These are phyloP conservation scores for Heliconius aoede DNA, from an alignment of 2,888 invertebrate genomes.

Conservation along the genomic window DNA sequence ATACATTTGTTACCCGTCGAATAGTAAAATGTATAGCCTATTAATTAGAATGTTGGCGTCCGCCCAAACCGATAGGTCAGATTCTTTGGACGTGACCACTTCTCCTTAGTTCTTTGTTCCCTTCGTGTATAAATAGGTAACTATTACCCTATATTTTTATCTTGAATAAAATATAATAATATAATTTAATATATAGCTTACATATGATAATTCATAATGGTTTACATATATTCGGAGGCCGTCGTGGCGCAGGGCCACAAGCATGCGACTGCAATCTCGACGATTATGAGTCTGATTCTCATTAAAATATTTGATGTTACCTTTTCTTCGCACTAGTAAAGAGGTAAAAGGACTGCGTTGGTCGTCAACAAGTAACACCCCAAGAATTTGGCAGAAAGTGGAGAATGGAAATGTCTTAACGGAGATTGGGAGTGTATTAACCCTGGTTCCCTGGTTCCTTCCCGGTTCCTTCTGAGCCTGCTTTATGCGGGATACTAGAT, in stretches of 20 bases:
- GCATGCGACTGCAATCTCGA: not conserved
- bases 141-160: not conserved
- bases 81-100: slow-evolving; percentile 49
- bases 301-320: not conserved
- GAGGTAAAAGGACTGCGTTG: no score
- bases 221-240: not conserved
- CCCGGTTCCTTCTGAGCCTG: not conserved
- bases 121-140: slow-evolving; percentile 25
- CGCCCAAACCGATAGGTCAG: slow-evolving; percentile 67
- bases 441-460: not conserved
- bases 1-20: slow-evolving; percentile 39
- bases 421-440: not conserved
- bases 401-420: not conserved
- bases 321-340: no score
- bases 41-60: slow-evolving; percentile 61
- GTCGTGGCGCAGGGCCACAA: not conserved
- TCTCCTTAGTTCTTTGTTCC: slow-evolving; percentile 37
- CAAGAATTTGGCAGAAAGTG: not conserved
- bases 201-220: no score
- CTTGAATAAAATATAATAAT: not conserved
- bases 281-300: not conserved
- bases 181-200: no score
- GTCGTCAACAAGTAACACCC: not conserved
- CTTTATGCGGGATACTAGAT: no score
- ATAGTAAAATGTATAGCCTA: slow-evolving; percentile 54